phyloP scores from a whole-genome alignment of 2,797 vertebrate species.

The Coendou prehensilis region DNA sequence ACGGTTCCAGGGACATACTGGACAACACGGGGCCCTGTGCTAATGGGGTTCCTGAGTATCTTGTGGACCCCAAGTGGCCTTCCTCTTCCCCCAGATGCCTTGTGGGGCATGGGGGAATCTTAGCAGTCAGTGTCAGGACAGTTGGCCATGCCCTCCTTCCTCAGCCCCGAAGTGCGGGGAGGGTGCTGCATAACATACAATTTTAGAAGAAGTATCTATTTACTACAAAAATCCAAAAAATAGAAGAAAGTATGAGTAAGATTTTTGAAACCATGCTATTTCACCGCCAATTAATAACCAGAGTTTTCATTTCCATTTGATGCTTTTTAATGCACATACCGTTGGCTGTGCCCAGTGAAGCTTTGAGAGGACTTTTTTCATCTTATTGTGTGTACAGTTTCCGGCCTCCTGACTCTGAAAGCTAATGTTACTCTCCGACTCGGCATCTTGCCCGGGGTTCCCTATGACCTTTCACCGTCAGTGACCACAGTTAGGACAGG shows the following conservation, averaged over 20 bases:
- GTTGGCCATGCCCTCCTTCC: neutral
- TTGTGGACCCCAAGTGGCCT: neutral
- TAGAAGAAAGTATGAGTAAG: neutral
- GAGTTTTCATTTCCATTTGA: neutral
- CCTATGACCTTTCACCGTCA: neutral
- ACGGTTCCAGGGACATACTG: neutral
- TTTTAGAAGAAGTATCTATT: neutral
- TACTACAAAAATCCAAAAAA: neutral
- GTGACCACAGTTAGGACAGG: neutral
- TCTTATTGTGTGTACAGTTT: neutral
- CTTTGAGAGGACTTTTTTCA: neutral
- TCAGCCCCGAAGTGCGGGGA: neutral
- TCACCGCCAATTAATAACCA: neutral
- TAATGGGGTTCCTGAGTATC: neutral
- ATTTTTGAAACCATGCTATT: neutral
- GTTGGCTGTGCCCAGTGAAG: neutral
- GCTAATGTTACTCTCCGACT: neutral
- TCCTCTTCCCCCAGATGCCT: neutral
- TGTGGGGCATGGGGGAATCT: neutral
- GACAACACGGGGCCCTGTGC: fast-evolving
- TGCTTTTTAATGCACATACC: neutral
- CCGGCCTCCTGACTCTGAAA: neutral
- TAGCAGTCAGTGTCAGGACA: neutral
- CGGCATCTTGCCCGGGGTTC: neutral
- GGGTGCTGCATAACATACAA: too few species aligned